phyloP scores from a whole-genome alignment of 2,113 vertebrate genomes.

The Pseudorhombus dupliciocellatus region DNA sequence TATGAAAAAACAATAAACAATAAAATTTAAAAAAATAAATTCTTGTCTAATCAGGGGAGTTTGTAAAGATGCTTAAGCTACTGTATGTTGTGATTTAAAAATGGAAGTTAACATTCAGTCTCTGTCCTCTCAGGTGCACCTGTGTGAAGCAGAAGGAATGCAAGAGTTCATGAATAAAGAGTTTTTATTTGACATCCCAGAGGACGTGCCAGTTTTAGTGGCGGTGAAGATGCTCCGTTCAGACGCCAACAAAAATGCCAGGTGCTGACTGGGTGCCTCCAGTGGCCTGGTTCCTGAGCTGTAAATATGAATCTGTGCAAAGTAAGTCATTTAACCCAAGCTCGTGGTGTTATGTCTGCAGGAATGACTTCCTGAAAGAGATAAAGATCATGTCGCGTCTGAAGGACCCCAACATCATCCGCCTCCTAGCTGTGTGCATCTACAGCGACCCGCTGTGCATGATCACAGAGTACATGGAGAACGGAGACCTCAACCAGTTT shows the following conservation, averaged over 20 bases:
- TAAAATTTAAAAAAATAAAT: too few relatives aligned
- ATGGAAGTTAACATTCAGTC: too few relatives aligned
- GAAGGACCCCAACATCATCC: constrained; percentile 98
- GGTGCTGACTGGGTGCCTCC: constrained; percentile 72
- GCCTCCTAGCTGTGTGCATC: constrained; percentile 94
- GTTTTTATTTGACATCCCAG: constrained; percentile 84
- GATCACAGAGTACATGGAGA: constrained; percentile 99
- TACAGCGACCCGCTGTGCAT: constrained; percentile 93
- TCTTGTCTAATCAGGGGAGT: too few relatives aligned
- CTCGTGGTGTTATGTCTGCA: constrained; percentile 56
- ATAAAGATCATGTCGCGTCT: constrained; percentile 99
- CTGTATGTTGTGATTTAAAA: too few relatives aligned
- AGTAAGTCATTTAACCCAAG: background rate
- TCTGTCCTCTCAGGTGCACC: constrained; percentile 86
- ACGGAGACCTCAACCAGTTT: constrained; percentile 98
- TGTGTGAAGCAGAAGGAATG: constrained; percentile 96
- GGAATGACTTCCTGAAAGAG: constrained; percentile 99
- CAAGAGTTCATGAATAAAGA: constrained; percentile 92
- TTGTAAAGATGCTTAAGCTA: too few relatives aligned
- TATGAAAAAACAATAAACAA: too few relatives aligned
- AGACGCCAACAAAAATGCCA: constrained; percentile 98
- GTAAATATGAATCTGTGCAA: background rate
- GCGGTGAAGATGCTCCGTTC: constrained; percentile 98
- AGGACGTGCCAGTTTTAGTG: constrained; percentile 85
- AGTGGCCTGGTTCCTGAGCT: background rate